A percentile compares a stretch with the other conserved stretches of the same genome.
Conservation (phyloP, 2,888 invertebrate genomes). For the Lomographa bimaculata region DNA sequence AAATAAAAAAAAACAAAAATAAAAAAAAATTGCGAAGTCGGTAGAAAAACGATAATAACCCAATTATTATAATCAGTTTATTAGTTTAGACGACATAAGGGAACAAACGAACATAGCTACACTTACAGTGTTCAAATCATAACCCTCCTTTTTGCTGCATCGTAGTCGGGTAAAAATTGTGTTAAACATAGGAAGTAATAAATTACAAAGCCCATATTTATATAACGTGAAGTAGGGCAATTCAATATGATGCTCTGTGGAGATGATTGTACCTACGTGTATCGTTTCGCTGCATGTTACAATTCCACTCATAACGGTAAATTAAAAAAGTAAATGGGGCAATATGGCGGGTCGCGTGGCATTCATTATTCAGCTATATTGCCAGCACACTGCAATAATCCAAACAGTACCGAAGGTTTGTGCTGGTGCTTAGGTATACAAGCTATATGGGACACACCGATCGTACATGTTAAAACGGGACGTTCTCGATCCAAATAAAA, state of each 20-base stretch:
- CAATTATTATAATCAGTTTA: too few species aligned
- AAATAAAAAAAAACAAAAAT: too few species aligned
- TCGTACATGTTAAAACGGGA: too few species aligned
- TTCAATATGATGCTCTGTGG: constrained; percentile 16
- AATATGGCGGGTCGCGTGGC: constrained; percentile 52
- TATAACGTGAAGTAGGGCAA: constrained; percentile 11
- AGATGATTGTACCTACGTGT: constrained; percentile 23
- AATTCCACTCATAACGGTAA: constrained; percentile 50
- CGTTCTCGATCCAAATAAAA: too few species aligned
- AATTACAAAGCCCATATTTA: constrained; percentile 2
- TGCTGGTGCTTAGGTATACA: neutral
- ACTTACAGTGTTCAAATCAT: too few species aligned
- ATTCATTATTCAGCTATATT: constrained; percentile 66
- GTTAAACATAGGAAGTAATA: neutral
- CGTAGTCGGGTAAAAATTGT: too few species aligned
- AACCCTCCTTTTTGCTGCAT: too few species aligned
- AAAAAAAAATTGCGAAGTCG: too few species aligned
- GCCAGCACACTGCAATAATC: constrained; percentile 23
- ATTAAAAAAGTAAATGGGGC: constrained; percentile 68
- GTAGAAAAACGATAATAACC: too few species aligned
- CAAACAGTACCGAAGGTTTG: constrained; percentile 5
- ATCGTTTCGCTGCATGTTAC: constrained; percentile 32
- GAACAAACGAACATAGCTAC: too few species aligned
- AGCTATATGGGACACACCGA: too few species aligned
- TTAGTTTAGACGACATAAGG: too few species aligned